phyloP scores from a whole-genome alignment of 2,888 invertebrate genomes.

The Trachelus tabidus region DNA sequence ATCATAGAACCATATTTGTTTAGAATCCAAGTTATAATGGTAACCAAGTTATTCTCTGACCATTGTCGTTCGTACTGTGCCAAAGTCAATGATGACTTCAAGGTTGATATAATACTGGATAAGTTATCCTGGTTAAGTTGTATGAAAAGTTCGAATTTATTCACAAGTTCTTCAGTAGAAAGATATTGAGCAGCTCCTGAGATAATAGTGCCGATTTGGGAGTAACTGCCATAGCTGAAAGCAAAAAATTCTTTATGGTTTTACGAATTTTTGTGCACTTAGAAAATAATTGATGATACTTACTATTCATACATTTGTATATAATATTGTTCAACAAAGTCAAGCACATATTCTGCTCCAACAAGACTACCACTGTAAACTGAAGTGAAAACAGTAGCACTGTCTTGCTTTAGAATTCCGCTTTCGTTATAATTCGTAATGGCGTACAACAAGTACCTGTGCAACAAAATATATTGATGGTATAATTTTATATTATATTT shows the following conservation, averaged over 20 bases:
- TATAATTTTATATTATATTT: too few species aligned
- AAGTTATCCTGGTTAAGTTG: slow-evolving; percentile 22
- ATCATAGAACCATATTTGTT: too few species aligned
- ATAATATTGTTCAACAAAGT: slow-evolving; percentile 41
- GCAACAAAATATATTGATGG: too few species aligned
- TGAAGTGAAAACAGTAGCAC: slow-evolving; percentile 53
- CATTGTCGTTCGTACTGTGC: slow-evolving; percentile 45
- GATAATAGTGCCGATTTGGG: slow-evolving; percentile 35
- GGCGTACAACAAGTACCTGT: slow-evolving; percentile 68
- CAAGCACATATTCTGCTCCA: slow-evolving; percentile 54
- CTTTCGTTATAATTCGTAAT: slow-evolving; percentile 56
- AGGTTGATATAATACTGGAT: slow-evolving; percentile 17
- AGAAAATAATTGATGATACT: slow-evolving; percentile 23
- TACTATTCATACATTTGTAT: slow-evolving; percentile 42
- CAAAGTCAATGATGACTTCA: slow-evolving; percentile 34
- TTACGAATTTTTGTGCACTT: slow-evolving; percentile 5
- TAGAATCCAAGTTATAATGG: slow-evolving; percentile 34
- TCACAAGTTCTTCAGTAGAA: slow-evolving; percentile 40
- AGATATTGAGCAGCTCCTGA: slow-evolving; percentile 40
- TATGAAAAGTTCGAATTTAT: slow-evolving; percentile 37
- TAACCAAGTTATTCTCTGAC: slow-evolving; percentile 27
- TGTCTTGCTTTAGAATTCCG: slow-evolving; percentile 65
- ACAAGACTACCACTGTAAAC: slow-evolving; percentile 50
- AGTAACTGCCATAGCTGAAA: slow-evolving; percentile 39
- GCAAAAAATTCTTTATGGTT: slow-evolving; percentile 50